These are phyloP conservation scores for Plectrocnemia conspersa DNA, from an alignment of 1,140 invertebrate species.

Conservation along the genomic window DNA sequence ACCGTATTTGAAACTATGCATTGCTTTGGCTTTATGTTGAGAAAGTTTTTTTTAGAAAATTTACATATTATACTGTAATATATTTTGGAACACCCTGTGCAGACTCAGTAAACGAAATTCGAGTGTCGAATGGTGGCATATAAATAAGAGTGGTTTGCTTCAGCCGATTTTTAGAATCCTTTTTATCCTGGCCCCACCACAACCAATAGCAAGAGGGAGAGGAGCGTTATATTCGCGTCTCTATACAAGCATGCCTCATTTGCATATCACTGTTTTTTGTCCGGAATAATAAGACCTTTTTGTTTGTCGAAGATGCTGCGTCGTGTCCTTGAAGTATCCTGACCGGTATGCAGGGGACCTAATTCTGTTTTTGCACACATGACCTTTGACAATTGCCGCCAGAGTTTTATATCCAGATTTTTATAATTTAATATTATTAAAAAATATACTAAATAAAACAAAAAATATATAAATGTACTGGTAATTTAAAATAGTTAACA, in stretches of 20 bases:
- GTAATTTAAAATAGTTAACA: too few species aligned
- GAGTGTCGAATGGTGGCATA: constrained; percentile 1
- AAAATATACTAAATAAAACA: too few species aligned
- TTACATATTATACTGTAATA: too few species aligned
- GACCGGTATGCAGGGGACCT: constrained; percentile 9
- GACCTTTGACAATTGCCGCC: too few species aligned
- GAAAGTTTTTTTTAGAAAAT: too few species aligned
- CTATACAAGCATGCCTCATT: constrained; percentile 1
- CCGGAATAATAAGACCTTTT: constrained; percentile 8
- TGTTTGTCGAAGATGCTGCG: constrained; percentile 4
- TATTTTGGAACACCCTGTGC: too few species aligned
- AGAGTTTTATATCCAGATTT: too few species aligned
- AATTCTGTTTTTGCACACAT: constrained; percentile 4
- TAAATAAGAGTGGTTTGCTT: neutral
- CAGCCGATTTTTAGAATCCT: neutral
- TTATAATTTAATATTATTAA: too few species aligned
- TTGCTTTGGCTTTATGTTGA: too few species aligned
- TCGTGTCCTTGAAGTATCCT: constrained; percentile 11
- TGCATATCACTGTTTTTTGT: constrained; percentile 7
- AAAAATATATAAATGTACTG: too few species aligned
- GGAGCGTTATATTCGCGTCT: neutral
- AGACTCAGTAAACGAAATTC: too few species aligned
- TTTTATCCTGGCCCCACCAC: neutral
- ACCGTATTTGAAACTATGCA: too few species aligned
- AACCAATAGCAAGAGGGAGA: neutral